Conservation (phyloP, 2,113 vertebrate species). For the Oophaga pumilio region DNA sequence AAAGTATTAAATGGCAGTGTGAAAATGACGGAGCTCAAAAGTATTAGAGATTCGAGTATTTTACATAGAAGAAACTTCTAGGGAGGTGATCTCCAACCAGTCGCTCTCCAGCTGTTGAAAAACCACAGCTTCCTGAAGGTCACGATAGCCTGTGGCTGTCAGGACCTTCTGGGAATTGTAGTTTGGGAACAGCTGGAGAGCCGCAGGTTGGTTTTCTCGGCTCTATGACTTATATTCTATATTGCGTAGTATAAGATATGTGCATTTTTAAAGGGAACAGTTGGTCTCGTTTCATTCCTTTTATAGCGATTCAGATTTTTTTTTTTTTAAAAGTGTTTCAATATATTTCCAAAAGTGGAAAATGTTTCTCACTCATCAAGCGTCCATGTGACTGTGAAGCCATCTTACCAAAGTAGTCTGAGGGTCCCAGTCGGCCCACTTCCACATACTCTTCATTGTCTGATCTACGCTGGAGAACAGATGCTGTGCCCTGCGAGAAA, state of each 20-base stretch:
- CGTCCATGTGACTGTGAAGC: background rate
- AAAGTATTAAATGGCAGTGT: background rate
- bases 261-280: too few relatives aligned
- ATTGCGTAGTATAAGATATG: background rate
- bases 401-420: conserved; percentile 94
- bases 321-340: background rate
- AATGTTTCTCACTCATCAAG: background rate
- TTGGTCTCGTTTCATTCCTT: too few relatives aligned
- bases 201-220: background rate
- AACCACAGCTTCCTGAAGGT: background rate
- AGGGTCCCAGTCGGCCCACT: conserved; percentile 92
- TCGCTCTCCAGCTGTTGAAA: background rate
- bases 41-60: background rate
- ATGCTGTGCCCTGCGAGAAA: conserved; percentile 86
- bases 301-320: background rate
- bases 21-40: background rate
- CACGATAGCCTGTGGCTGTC: background rate
- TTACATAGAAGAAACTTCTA: background rate
- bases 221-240: background rate
- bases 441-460: conserved; percentile 95
- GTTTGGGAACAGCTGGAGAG: background rate
- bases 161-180: background rate
- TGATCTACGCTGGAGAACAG: conserved; percentile 93
- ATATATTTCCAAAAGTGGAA: background rate
- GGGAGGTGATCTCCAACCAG: background rate